phyloP scores from a whole-genome alignment of 2,888 invertebrate species.

The Tenthredo notha region DNA sequence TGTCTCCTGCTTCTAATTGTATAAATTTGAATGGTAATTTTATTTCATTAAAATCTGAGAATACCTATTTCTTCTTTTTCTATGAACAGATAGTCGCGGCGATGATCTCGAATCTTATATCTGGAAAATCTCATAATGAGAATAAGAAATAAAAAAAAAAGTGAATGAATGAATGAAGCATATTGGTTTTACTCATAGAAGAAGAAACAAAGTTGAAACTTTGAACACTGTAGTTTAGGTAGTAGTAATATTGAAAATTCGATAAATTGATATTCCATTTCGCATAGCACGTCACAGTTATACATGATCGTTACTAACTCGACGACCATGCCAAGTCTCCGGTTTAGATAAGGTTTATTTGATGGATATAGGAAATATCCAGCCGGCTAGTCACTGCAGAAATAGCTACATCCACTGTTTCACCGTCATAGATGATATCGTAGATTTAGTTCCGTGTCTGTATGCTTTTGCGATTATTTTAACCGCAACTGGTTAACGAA shows the following conservation, averaged over 20 bases:
- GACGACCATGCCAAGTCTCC: constrained; percentile 1
- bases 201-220: neutral
- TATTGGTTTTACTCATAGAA: neutral
- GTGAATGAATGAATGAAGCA: neutral
- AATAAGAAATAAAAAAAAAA: no score
- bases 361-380: constrained; percentile 29
- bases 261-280: neutral
- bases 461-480: neutral
- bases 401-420: neutral
- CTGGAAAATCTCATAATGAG: neutral
- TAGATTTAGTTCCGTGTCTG: neutral
- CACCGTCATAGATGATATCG: neutral
- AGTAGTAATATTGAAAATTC: neutral
- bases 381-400: constrained; percentile 4
- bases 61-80: neutral
- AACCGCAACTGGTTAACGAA: neutral
- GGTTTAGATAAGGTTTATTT: constrained; percentile 29
- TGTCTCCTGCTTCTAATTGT: constrained; percentile 21
- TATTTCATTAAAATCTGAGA: constrained; percentile 3
- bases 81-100: neutral
- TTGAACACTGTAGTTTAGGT: neutral
- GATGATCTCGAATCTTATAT: neutral
- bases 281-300: neutral
- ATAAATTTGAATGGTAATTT: constrained; percentile 45
- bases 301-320: neutral